Evolutionary conservation across 2,797 vertebrate genomes (phyloP).

Genomic region (Selene dorsalis): DNA sequence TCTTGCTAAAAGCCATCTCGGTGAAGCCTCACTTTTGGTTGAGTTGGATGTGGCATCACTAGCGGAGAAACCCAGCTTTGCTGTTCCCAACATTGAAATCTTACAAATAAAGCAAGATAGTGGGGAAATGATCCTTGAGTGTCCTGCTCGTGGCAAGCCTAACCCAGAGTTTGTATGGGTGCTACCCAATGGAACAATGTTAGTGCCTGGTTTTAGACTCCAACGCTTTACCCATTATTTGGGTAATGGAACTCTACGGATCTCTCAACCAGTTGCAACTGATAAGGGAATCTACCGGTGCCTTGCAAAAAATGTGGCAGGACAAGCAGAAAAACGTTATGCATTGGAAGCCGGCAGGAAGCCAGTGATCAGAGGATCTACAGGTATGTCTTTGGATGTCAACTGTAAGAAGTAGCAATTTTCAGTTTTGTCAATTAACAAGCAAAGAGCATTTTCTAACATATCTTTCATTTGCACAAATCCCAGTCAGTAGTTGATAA

Average conservation of each 20-base stretch:
- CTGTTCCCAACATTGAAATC: slow-evolving; percentile 85
- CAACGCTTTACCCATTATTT: slow-evolving; percentile 80
- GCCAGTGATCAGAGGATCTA: slow-evolving; percentile 81
- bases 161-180: slow-evolving; percentile 84
- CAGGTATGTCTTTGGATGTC: slow-evolving; percentile 65
- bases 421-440: background rate
- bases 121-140: slow-evolving; percentile 75
- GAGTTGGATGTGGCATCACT: slow-evolving; percentile 83
- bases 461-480: background rate
- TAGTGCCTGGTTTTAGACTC: slow-evolving; percentile 78
- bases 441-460: background rate
- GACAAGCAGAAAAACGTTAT: slow-evolving; percentile 86
- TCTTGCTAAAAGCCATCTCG: slow-evolving; percentile 80
- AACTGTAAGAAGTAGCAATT: background rate
- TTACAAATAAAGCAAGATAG: slow-evolving; percentile 80
- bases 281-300: slow-evolving; percentile 87
- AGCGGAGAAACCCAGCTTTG: slow-evolving; percentile 87
- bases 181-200: slow-evolving; percentile 83
- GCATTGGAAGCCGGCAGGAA: slow-evolving; percentile 82
- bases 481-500: background rate
- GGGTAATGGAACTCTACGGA: slow-evolving; percentile 82
- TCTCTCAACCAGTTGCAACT: slow-evolving; percentile 65
- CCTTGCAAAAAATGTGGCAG: slow-evolving; percentile 85
- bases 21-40: slow-evolving; percentile 81
- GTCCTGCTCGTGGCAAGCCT: slow-evolving; percentile 84